Percentiles rank a stretch among this genome's conserved stretches.
phyloP scores from a whole-genome alignment of 2,113 vertebrate species.

The Petrocephalus zakoni region DNA sequence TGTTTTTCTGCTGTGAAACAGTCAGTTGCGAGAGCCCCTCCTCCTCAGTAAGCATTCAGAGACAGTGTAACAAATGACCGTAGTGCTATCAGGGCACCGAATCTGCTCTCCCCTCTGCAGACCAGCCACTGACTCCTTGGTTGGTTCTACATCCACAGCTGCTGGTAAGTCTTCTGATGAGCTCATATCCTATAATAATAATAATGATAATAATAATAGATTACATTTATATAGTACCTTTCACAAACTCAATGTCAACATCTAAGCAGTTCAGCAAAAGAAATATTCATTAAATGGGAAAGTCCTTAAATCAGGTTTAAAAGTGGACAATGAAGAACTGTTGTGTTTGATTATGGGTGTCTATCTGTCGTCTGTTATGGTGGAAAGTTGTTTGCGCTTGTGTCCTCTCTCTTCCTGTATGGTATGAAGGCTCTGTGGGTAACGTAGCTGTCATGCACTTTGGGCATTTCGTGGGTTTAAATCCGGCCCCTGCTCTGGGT shows the following conservation, averaged over 20 bases:
- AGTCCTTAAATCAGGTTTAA: neutral
- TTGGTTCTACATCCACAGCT: neutral
- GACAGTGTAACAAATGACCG: neutral
- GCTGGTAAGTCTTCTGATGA: neutral
- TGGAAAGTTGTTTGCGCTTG: neutral
- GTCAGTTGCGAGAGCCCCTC: neutral
- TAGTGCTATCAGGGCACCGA: too few relatives aligned
- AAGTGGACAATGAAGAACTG: neutral
- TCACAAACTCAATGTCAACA: neutral
- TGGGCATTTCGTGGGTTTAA: neutral
- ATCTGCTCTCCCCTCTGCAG: neutral
- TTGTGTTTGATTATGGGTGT: neutral
- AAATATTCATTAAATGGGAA: neutral
- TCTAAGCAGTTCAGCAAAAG: neutral
- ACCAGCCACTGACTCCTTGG: too few relatives aligned
- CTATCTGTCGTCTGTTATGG: neutral
- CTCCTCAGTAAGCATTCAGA: neutral
- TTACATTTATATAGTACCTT: neutral
- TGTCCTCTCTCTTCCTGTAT: neutral
- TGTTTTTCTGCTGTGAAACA: neutral
- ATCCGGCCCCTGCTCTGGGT: neutral
- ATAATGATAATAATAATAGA: too few relatives aligned
- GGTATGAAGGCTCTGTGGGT: neutral
- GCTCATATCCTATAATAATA: neutral
- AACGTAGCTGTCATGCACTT: neutral